Evolutionary conservation across 2,113 vertebrate species (phyloP), one percentile per base, ranked within the genome.

Genomic region (Agelaius phoeniceus): DNA sequence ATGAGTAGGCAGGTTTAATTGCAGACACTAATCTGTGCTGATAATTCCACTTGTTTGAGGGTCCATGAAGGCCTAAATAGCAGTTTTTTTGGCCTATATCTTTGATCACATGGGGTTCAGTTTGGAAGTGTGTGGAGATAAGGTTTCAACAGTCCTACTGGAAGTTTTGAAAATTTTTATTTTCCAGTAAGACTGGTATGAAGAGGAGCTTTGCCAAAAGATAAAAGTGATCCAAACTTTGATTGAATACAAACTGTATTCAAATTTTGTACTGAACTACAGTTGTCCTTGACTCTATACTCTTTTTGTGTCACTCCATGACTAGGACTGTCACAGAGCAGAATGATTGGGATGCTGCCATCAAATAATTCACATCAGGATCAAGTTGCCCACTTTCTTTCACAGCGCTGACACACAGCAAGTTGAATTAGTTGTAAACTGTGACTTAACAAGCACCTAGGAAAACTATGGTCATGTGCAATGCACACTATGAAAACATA

Each of bases 261-360:
- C 8, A 23, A 2, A 72, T 57, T 55, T 39, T 21, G 1, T 27
- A 46, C 30, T 69, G 51, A 75, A 39, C 24, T 35, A 11, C 24
- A 59, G 24, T 62, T 0, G 0, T 8, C 7, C 10, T 82, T 10
- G 33, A 26, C 30, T 67, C 21, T 66, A 6, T 20, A 59, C 4
- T 19, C 13, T 44, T 27, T 11, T 76, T 31, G 4, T 46, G 15
- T 41, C 62, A 49, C 3, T 51, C 30, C 30, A 14, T 48, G 22
- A 37, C 33, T 28, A 55, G 13, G 5, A n/a, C 12, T 5, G 9
- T 18, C 19, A 46, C n/a, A n/a, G 15, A 58, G 4, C 7, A 57
- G 33, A 37, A 62, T 10, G 20, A 37, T 39, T 52, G 52, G 23
- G 26, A 52, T 2, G 2, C 15, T 73, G 31, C 11, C 37, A 81